Conservation (phyloP, 2,888 invertebrate genomes). For the Phaedon cochleariae region DNA sequence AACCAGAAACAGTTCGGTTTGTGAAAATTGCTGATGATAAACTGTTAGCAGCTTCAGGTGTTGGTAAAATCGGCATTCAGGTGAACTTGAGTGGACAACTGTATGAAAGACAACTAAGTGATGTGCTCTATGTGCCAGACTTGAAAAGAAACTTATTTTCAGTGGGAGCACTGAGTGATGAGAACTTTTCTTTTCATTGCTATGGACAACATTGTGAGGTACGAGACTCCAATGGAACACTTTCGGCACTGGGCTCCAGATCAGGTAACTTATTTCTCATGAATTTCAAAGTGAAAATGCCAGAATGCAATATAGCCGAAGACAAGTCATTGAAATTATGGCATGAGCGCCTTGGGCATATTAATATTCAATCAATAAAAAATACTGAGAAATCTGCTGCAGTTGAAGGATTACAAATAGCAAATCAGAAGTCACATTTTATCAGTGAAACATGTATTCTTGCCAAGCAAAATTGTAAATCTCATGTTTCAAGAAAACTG, state of each 20-base stretch:
- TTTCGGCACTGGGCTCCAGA: neutral
- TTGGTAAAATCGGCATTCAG: constrained; percentile 11
- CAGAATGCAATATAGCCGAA: too few relatives aligned
- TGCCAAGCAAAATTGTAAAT: constrained; percentile 18
- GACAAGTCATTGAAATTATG: too few relatives aligned
- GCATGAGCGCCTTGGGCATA: constrained; percentile 21
- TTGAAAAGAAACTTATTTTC: constrained; percentile 13
- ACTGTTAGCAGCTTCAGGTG: constrained; percentile 14
- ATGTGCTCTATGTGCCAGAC: constrained; percentile 7
- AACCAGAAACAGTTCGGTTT: constrained; percentile 8
- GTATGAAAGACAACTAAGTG: constrained; percentile 10
- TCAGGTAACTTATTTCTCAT: too few relatives aligned
- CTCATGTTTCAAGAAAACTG: constrained; percentile 4
- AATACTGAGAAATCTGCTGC: constrained; percentile 8
- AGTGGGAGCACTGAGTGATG: constrained; percentile 6
- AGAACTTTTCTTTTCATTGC: constrained; percentile 1
- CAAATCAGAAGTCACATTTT: constrained; percentile 11
- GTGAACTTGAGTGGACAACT: neutral
- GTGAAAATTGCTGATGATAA: constrained; percentile 14
- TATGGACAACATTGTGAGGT: constrained; percentile 4
- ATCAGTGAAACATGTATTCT: constrained; percentile 20
- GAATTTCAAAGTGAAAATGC: too few relatives aligned
- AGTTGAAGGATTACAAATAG: constrained; percentile 6
- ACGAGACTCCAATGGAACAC: neutral
- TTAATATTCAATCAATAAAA: constrained; percentile 19